phyloP scores from a whole-genome alignment of 2,888 invertebrate species.

The Ernsta delagoae region DNA sequence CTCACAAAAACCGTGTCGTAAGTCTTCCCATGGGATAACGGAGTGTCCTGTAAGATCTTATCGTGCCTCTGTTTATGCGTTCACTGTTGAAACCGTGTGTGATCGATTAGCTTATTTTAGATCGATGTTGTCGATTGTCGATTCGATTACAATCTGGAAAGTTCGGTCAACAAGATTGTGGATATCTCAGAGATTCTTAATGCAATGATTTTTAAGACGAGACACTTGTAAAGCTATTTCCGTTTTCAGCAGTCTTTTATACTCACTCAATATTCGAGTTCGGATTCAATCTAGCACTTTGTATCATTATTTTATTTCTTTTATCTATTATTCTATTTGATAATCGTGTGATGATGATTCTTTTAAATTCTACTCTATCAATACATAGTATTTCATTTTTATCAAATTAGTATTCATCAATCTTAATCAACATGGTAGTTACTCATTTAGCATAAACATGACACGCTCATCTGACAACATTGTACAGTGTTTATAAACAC shows the following conservation, averaged over 20 bases:
- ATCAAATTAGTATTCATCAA: conserved; percentile 32
- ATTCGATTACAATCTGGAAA: conserved; percentile 23
- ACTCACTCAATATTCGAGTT: too few species aligned
- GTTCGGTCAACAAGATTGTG: conserved; percentile 2
- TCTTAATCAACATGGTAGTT: conserved; percentile 19
- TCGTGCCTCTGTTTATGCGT: conserved; percentile 27
- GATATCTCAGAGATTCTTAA: background rate
- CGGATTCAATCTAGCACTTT: too few species aligned
- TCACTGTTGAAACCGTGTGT: conserved; percentile 27
- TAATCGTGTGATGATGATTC: too few species aligned
- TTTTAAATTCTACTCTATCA: too few species aligned
- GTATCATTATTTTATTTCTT: too few species aligned
- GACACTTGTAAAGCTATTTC: background rate
- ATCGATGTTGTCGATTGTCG: conserved; percentile 29
- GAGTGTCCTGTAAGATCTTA: conserved; percentile 27
- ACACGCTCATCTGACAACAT: conserved; percentile 24
- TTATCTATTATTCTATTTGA: too few species aligned
- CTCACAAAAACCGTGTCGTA: conserved; percentile 38
- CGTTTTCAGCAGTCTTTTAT: too few species aligned
- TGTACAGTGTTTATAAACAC: conserved; percentile 34
- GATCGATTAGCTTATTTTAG: conserved; percentile 34
- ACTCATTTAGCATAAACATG: conserved; percentile 34
- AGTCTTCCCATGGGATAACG: conserved; percentile 38
- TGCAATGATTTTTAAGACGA: background rate
- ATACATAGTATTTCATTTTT: conserved; percentile 29